A percentile compares a stretch with the other conserved stretches of the same genome.
These are phyloP conservation scores for Dendrocincla tyrannina DNA, from an alignment of 2,797 vertebrate genomes.

Conservation along the genomic window DNA sequence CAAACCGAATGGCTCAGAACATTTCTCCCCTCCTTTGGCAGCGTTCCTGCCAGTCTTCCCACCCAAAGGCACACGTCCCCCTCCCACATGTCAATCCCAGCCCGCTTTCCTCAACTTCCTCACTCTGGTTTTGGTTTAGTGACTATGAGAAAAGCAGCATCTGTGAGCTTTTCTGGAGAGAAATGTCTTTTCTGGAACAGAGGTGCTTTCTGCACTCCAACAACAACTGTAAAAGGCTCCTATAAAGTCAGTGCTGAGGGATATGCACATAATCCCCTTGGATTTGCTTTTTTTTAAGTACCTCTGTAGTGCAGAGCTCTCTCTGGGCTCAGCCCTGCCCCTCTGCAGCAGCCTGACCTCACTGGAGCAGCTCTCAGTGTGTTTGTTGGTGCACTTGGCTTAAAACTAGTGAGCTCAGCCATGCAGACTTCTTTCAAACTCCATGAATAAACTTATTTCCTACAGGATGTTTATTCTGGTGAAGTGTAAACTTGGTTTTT, in stretches of 20 bases:
- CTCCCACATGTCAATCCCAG: background rate
- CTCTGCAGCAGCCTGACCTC: background rate
- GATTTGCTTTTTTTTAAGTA: background rate
- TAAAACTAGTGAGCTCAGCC: background rate
- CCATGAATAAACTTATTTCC: background rate
- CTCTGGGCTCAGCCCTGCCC: background rate
- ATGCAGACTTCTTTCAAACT: background rate
- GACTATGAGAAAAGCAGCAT: background rate
- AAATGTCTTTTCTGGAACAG: background rate
- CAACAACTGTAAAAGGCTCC: background rate
- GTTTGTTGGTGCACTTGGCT: background rate
- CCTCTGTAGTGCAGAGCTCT: background rate
- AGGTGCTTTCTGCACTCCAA: background rate
- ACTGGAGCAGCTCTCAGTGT: background rate
- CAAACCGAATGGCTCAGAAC: background rate
- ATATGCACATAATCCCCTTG: background rate
- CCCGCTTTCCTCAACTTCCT: background rate
- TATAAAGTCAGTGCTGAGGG: background rate
- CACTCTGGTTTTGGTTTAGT: background rate
- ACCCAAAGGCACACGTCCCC: background rate
- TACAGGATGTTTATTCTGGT: conserved; percentile 35
- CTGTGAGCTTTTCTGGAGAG: background rate
- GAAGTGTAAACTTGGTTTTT: conserved; percentile 29
- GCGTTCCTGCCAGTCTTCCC: background rate
- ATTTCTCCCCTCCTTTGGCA: background rate